These are phyloP conservation scores for Coelopa pilipes DNA, from an alignment of 2,888 invertebrate species.

Conservation along the genomic window DNA sequence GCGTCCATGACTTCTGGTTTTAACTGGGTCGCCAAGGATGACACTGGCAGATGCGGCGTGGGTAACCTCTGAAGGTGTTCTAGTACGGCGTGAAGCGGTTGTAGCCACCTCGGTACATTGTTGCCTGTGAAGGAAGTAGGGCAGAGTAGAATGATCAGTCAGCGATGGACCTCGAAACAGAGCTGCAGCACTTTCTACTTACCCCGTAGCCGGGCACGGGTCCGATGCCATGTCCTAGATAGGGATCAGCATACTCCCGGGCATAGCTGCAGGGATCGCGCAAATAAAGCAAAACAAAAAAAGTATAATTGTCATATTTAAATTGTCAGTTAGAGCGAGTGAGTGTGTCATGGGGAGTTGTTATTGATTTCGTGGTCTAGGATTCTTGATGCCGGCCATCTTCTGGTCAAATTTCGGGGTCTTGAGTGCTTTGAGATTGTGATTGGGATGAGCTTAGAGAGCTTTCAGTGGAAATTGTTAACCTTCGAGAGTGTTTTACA, in stretches of 20 bases:
- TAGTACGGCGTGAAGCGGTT: conserved; percentile 95
- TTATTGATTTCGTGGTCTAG: conserved; percentile 31
- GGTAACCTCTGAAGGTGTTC: conserved; percentile 53
- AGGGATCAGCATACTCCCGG: conserved; percentile 92
- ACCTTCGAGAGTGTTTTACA: conserved; percentile 55
- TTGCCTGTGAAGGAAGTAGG: conserved; percentile 73
- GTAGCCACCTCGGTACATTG: conserved; percentile 93
- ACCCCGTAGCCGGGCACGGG: conserved; percentile 98
- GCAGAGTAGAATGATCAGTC: no score
- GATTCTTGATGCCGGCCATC: conserved; percentile 19
- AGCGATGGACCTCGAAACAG: not conserved
- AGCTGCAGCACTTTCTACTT: conserved; percentile 64
- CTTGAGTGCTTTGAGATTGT: not conserved
- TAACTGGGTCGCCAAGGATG: not conserved
- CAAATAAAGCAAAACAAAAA: no score
- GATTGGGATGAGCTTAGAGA: not conserved
- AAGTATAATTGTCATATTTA: no score
- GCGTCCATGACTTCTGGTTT: conserved; percentile 5
- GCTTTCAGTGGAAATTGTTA: conserved; percentile 54
- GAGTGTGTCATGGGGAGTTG: not conserved
- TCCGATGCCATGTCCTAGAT: conserved; percentile 94
- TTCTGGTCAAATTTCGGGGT: conserved; percentile 28
- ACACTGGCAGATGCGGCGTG: not conserved
- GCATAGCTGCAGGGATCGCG: conserved; percentile 74
- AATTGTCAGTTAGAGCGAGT: conserved; percentile 1